phyloP scores from a whole-genome alignment of 2,888 invertebrate genomes.

The Patella pellucida region DNA sequence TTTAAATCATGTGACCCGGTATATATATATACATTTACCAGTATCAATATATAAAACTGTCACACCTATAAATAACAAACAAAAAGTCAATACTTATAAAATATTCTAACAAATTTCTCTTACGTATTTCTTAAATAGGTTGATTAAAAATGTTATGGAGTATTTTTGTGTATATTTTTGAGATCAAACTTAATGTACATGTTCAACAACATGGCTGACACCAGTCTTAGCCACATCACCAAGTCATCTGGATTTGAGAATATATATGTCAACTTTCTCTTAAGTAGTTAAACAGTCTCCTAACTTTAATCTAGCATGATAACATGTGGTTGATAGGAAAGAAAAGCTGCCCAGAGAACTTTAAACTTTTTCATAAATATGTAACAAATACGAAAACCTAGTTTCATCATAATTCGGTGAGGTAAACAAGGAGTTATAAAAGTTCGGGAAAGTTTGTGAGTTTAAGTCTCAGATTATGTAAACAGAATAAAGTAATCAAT shows the following conservation, averaged over 20 bases:
- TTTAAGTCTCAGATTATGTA: neutral
- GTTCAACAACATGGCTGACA: conserved; percentile 2
- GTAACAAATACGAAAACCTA: too few relatives aligned
- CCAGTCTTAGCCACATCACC: neutral
- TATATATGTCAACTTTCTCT: neutral
- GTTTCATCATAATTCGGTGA: too few relatives aligned
- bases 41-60: too few relatives aligned
- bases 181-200: too few relatives aligned
- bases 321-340: neutral
- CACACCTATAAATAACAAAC: too few relatives aligned
- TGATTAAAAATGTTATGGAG: too few relatives aligned
- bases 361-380: too few relatives aligned
- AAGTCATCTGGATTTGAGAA: neutral
- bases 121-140: too few relatives aligned
- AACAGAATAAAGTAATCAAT: neutral
- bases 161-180: too few relatives aligned
- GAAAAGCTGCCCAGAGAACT: neutral
- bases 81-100: too few relatives aligned
- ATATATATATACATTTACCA: neutral
- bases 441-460: neutral
- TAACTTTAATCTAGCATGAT: neutral
- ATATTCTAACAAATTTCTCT: too few relatives aligned
- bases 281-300: neutral
- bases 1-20: conserved; percentile 8
- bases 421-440: too few relatives aligned